A percentile compares a stretch with the other conserved stretches of the same genome.
Conservation (phyloP, 1,140 invertebrate genomes). For the Phymastichus coffea region DNA sequence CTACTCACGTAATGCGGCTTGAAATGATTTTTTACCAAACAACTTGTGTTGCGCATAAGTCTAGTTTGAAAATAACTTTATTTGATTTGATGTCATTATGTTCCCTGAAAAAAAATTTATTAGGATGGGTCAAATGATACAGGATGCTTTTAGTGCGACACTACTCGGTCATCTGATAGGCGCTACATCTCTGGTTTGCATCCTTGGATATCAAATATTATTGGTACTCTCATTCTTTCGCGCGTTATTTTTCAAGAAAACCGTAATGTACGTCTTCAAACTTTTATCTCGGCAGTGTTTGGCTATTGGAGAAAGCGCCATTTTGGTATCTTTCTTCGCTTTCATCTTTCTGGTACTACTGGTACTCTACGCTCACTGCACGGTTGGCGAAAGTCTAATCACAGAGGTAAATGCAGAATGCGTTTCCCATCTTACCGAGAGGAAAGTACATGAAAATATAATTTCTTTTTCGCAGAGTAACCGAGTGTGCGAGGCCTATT, state of each 20-base stretch:
- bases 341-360: conserved; percentile 42
- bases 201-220: conserved; percentile 46
- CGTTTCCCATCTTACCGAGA: background rate
- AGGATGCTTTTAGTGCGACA: conserved; percentile 39
- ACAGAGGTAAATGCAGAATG: conserved; percentile 37
- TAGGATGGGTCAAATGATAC: conserved; percentile 41
- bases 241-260: no score
- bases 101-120: conserved; percentile 12
- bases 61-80: no score
- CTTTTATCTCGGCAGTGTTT: no score
- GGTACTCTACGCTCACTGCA: conserved; percentile 39
- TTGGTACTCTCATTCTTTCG: conserved; percentile 33
- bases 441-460: background rate
- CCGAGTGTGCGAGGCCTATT: conserved; percentile 31
- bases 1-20: conserved; percentile 37
- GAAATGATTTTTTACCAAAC: background rate
- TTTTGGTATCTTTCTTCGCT: conserved; percentile 38
- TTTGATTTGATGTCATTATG: conserved; percentile 3
- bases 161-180: conserved; percentile 40
- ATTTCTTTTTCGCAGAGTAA: conserved; percentile 19
- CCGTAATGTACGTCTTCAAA: no score
- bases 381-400: conserved; percentile 40
- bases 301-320: conserved; percentile 33
- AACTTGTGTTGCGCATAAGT: no score
- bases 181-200: conserved; percentile 40